Percentiles rank a stretch among this genome's conserved stretches.
These are phyloP conservation scores for Saguinus imperator DNA, from an alignment of 2,113 vertebrate species.

Conservation along the genomic window DNA sequence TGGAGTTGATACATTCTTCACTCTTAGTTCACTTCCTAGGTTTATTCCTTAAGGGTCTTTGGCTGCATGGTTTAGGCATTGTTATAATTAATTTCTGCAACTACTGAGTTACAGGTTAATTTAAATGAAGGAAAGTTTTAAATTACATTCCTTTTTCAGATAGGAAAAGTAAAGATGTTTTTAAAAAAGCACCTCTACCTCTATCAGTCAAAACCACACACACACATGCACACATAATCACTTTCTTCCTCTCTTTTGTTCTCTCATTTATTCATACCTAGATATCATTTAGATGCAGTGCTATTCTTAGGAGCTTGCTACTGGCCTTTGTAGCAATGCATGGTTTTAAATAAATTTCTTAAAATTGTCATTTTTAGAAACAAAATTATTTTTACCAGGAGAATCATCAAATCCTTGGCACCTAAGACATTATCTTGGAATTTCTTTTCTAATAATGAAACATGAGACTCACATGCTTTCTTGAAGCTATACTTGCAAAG, in stretches of 20 bases:
- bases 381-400: not conserved
- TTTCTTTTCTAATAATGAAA: not conserved
- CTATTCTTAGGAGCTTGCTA: not conserved
- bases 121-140: constrained; percentile 28
- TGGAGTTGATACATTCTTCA: not conserved
- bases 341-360: not conserved
- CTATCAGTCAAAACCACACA: not conserved
- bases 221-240: not conserved
- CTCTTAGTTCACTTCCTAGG: not conserved
- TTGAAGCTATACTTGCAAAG: not conserved
- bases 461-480: not conserved
- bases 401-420: not conserved
- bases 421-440: not conserved
- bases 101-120: not conserved
- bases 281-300: not conserved
- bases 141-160: not conserved
- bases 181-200: not conserved
- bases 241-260: not conserved
- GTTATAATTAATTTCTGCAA: not conserved
- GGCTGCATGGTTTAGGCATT: not conserved
- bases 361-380: not conserved
- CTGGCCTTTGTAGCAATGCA: not conserved
- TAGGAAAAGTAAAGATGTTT: constrained; percentile 17
- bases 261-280: not conserved
- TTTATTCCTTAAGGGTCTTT: not conserved